phyloP scores from a whole-genome alignment of 2,888 invertebrate species.

The Acanthosepion esculentum region DNA sequence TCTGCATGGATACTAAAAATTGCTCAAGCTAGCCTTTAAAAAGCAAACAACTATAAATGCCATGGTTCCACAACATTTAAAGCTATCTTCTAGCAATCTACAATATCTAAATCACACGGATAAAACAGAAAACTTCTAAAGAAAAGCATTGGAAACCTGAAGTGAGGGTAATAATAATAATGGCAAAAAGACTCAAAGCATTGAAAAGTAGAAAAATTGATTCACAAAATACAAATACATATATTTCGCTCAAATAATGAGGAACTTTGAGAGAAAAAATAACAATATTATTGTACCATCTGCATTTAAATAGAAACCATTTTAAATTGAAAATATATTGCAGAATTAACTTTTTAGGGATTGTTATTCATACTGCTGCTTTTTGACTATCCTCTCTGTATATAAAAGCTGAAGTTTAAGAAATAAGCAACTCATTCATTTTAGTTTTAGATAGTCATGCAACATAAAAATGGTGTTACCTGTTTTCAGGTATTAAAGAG shows the following conservation, averaged over 20 bases:
- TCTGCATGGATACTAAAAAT: neutral
- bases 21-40: constrained; percentile 6
- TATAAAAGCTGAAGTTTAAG: neutral
- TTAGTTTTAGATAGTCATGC: neutral
- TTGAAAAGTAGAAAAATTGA: neutral
- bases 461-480: constrained; percentile 11
- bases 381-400: neutral
- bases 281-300: neutral
- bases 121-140: neutral
- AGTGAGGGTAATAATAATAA: neutral
- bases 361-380: neutral
- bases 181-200: constrained; percentile 33
- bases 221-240: neutral
- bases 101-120: neutral
- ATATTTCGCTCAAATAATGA: neutral
- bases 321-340: neutral
- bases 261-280: neutral
- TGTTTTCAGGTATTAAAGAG: constrained; percentile 33
- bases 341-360: neutral
- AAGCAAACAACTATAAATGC: constrained; percentile 33
- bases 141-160: neutral
- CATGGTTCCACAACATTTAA: constrained; percentile 22
- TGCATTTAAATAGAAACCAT: neutral
- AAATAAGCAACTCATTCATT: constrained; percentile 1
- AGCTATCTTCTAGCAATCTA: constrained; percentile 33